Percentiles rank a stretch among this genome's conserved stretches.
These are phyloP conservation scores for Antennarius striatus DNA, from an alignment of 2,113 vertebrate species.

Conservation along the genomic window DNA sequence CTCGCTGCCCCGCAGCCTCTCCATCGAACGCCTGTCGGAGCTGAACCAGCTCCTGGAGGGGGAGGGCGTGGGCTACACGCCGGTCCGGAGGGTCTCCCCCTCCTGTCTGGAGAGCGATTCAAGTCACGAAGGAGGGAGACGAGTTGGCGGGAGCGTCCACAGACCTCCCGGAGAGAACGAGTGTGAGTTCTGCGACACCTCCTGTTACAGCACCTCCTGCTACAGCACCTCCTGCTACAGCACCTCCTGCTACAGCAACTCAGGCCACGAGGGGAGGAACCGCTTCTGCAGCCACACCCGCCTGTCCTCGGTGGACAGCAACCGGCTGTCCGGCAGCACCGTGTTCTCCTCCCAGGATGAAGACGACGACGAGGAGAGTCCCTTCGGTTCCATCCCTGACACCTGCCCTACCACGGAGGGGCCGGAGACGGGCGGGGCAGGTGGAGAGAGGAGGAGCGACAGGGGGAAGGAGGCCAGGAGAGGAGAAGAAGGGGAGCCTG, in stretches of 20 bases:
- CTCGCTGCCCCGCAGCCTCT: conserved; percentile 74
- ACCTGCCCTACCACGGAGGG: conserved; percentile 82
- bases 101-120: conserved; percentile 81
- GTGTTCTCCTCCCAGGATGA: conserved; percentile 98
- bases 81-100: conserved; percentile 50
- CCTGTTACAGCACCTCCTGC: conserved; percentile 94
- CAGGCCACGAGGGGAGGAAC: conserved; percentile 86
- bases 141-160: conserved; percentile 72
- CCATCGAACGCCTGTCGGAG: conserved; percentile 82
- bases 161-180: conserved; percentile 83
- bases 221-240: conserved; percentile 95
- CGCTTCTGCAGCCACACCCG: conserved; percentile 91
- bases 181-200: conserved; percentile 90
- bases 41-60: conserved; percentile 83
- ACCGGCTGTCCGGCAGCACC: conserved; percentile 94
- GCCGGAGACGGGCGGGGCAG: conserved; percentile 72
- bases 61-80: conserved; percentile 52
- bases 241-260: conserved; percentile 93
- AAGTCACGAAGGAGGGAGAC: conserved; percentile 67
- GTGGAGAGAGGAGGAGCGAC: conserved; percentile 83
- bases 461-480: conserved; percentile 70
- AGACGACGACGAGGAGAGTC: conserved; percentile 93
- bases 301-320: conserved; percentile 95
- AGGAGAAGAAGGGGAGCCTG: conserved; percentile 78
- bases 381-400: conserved; percentile 90